Base-by-base conservation (phyloP, 2,113 vertebrate genomes). In the Nesogale talazaci region DNA sequence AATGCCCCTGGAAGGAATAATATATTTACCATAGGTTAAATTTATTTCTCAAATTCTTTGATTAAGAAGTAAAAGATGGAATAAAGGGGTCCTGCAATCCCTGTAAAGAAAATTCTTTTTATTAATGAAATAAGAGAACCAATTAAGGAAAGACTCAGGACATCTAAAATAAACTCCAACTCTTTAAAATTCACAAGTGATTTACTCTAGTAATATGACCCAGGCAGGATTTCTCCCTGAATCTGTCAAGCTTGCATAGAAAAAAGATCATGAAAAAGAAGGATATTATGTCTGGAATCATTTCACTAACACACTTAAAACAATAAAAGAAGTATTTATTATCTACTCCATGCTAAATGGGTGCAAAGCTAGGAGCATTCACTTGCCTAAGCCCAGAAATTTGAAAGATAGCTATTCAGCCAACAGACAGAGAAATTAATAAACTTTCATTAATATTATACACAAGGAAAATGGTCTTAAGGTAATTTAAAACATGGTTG, bases 301-400 rank as follows among this genome's bases (percentile, higher is more conserved):
- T 83, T 81, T 69, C n/a, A 78, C 29, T 76, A 81, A 65, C 38
- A 75, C 16, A 79, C 22, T 69, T 88, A 38, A 94, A 67, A 56
- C 36, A 88, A 79, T 46, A 86, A 86, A 46, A 74, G 34, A 91
- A 85, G 56, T n/a, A 80, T 69, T 79, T 94, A 69, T 16, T 94
- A 56, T 40, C 27, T 77, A 63, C 38, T 81, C 67, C 25, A 61
- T 12, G 1, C 6, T 82, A 88, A 67, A 67, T 31, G 15, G 29
- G 14, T 67, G 29, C 65, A 67, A 67, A 10, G 27, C 29, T 67
- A 15, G 65, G 31, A 31, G 27, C 65, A 67, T 10, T 67, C 65
- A 29, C 9, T 67, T 15, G 12, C 31, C 65, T 31, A 31, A 12
- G 65, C 9, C 65, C 31, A 67, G 15, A 31, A 31, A 67, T 67